These are phyloP conservation scores for Neopipo cinnamomea DNA, from an alignment of 2,113 vertebrate genomes.

Conservation along the genomic window DNA sequence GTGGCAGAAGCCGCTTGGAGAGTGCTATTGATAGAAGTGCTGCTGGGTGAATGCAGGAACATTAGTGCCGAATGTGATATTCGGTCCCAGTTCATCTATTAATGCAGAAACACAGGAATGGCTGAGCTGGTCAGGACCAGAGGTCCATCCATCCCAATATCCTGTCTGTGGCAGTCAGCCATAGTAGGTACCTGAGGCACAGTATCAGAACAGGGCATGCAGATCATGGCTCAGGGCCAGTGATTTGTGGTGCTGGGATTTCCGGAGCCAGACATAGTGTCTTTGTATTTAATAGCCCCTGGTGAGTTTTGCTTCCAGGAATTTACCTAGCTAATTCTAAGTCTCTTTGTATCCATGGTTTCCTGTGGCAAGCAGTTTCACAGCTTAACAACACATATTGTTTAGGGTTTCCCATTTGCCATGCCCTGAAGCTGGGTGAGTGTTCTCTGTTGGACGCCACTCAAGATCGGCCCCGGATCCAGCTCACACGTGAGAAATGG, in stretches of 20 bases:
- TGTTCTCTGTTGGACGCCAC: background rate
- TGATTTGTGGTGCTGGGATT: constrained; percentile 43
- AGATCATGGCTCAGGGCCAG: background rate
- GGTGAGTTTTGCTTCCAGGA: constrained; percentile 49
- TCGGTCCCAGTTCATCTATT: background rate
- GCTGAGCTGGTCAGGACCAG: background rate
- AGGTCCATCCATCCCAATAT: background rate
- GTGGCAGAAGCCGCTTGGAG: constrained; percentile 18
- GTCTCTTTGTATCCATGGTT: constrained; percentile 7
- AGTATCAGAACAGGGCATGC: background rate
- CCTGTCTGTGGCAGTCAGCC: background rate
- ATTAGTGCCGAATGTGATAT: background rate
- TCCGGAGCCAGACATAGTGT: constrained; percentile 14
- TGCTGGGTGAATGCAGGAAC: background rate
- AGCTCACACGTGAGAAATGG: background rate
- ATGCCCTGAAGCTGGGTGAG: background rate
- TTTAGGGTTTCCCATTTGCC: background rate
- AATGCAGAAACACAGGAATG: background rate
- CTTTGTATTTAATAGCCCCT: constrained; percentile 39
- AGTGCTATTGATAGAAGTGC: constrained; percentile 32
- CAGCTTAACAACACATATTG: background rate
- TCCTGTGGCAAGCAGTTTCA: constrained; percentile 53
- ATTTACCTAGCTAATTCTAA: constrained; percentile 44
- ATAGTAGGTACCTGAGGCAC: background rate
- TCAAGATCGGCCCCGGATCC: background rate